Conservation (phyloP, 2,888 invertebrate species). For the Drosophila hawaiiensis region DNA sequence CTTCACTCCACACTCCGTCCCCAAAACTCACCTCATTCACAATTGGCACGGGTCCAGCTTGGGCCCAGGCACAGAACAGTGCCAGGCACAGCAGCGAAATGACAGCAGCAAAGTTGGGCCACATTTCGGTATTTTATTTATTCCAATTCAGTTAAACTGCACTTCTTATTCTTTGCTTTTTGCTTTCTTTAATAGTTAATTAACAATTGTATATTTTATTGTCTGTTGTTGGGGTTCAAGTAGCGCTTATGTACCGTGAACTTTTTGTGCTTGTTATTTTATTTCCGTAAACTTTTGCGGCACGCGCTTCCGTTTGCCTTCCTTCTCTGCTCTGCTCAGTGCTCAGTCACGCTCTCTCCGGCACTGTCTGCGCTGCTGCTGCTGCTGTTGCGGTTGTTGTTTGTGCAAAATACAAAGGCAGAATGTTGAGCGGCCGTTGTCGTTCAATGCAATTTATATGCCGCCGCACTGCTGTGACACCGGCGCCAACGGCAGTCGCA, state of each 20-base stretch:
- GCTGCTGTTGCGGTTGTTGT: conserved; percentile 46
- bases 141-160: conserved; percentile 27
- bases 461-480: conserved; percentile 30
- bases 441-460: conserved; percentile 73
- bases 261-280: conserved; percentile 49
- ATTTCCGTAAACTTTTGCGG: conserved; percentile 81
- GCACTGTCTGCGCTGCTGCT: conserved; percentile 30
- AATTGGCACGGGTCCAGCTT: conserved; percentile 83
- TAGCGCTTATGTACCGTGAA: conserved; percentile 25
- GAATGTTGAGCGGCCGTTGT: conserved; percentile 62
- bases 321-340: conserved; percentile 3
- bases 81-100: conserved; percentile 65
- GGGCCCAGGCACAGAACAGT: conserved; percentile 64
- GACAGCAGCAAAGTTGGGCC: conserved; percentile 68
- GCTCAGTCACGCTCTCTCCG: conserved; percentile 45
- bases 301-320: conserved; percentile 69
- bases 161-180: conserved; percentile 35
- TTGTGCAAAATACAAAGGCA: conserved; percentile 62
- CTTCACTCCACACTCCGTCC: conserved; percentile 1
- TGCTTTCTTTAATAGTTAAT: conserved; percentile 43
- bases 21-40: conserved; percentile 82
- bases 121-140: conserved; percentile 61
- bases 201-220: conserved; percentile 40
- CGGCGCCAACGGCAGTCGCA: conserved; percentile 17
- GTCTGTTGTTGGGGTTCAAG: conserved; percentile 36